A percentile compares a stretch with the other conserved stretches of the same genome.
Evolutionary conservation across 2,797 vertebrate species (phyloP).

Genomic region (Scyliorhinus canicula): DNA sequence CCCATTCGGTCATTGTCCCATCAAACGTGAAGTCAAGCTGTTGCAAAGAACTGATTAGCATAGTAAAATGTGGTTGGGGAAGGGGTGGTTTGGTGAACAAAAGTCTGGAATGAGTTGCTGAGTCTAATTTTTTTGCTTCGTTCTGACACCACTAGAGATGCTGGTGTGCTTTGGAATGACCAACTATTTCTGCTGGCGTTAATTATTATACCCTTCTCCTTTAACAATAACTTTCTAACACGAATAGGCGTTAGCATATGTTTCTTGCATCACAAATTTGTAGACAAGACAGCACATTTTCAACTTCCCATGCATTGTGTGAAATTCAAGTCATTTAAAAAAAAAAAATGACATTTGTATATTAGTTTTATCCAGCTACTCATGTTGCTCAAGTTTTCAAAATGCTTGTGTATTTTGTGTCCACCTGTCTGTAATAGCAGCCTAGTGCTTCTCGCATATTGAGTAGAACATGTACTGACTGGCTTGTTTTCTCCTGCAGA

Average conservation of each 20-base stretch:
- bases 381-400: background rate
- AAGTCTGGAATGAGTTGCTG: background rate
- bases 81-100: background rate
- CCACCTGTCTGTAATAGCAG: background rate
- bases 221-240: background rate
- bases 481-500: background rate
- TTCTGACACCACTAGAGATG: background rate
- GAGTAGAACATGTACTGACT: background rate
- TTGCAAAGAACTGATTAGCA: background rate
- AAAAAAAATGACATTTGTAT: background rate
- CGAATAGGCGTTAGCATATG: background rate
- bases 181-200: background rate
- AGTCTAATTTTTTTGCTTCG: background rate
- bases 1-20: too few species aligned
- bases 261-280: background rate
- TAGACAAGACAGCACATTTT: background rate
- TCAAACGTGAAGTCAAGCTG: background rate
- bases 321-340: too few species aligned
- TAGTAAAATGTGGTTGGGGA: background rate
- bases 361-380: background rate
- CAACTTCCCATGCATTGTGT: too few species aligned
- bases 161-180: background rate
- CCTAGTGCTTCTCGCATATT: background rate
- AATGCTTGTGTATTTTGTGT: background rate
- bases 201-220: background rate